Base-by-base conservation (phyloP, 2,888 invertebrate genomes). In the Drosophila nr. fundita region DNA sequence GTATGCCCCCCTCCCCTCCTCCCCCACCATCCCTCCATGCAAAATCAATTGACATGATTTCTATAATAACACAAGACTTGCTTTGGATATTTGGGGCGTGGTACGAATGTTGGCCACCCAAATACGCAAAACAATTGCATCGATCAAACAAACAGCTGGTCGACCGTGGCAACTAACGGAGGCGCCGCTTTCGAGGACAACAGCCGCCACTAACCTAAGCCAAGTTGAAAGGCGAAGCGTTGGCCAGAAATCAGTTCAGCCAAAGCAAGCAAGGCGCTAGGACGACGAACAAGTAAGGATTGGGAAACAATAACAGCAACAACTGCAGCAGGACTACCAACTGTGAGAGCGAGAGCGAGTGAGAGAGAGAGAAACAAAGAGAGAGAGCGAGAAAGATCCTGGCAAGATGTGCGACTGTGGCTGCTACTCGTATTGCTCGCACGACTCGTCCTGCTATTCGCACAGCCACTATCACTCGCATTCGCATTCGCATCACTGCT, bases 1-100 rank as follows among this genome's bases (percentile, higher is more conserved):
- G 55, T 15, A 50, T 34, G 52, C 60, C 68, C 70, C 32, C 18
- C 3, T 4, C 11, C 32, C 60, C 68, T 68, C 32, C 18, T 0
- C 11, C 11, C 32, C 32, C 4, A 2, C 32, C 32, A 2, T 18
- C 18, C 8, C 5, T 13, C 38, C 18, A 38, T 8, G 3, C 27
- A 76, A 88, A 89, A 89, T 89, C 89, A 87, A 87, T 87, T 87
- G 87, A 87, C 87, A 87, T 87, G 83, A 82, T 87, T 87, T 82
- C 78, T 74, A 70, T 76, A 77, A 79, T 55, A 67, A 57, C 54
- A 76, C 15, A 54, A 36, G 27, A 38, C 8, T 55, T 38, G 27
- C 21, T 54, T 54, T 55, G 38, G 42, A 63, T 71, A 66, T 65
- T 62, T 78, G 84, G 88, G 80, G 83, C 87, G 82, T 88, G 89